Base-by-base conservation (phyloP, 2,113 vertebrate species). In the Daubentonia madagascariensis region DNA sequence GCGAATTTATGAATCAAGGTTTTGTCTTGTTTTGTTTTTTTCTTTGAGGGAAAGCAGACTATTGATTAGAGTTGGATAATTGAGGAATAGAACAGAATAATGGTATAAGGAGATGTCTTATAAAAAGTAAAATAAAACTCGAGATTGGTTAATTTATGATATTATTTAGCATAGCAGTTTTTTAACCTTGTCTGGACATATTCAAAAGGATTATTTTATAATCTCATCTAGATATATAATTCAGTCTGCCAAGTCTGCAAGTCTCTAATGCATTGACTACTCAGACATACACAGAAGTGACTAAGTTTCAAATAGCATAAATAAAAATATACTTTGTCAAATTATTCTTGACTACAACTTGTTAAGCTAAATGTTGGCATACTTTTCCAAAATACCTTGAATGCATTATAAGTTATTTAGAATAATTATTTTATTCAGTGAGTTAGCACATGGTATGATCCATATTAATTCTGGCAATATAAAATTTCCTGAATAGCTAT, bases 241-340 rank as follows among this genome's bases (percentile, higher is more conserved):
- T 75, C 17, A 57, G 11, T 81, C 13, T 93, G 4, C 72, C 30
- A 59, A n/a, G 12, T 87, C n/a, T n/a, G n/a, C n/a, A 65, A 91
- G 8, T 23, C 13, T 81, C 83, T 37, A 92, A 6, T 52, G 5
- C 12, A 30, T 50, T 73, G 35, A 37, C 25, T 52, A 1, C 61
- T 68, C 45, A 89, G 37, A 78, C 7, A 50, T 45, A 89, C 5
- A 65, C 0, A 86, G 17, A 97, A 61, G 4, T 72, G 25, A 68
- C 59, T 35, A 97, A 68, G 32, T 68, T 97, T 93, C 50, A 20
- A 63, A 61, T 45, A 57, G 6, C 30, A 85, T 30, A 85, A 68
- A 54, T 88, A 95, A 72, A 89, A 88, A 48, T 30, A 85, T 63
- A 89, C 23, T 92, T 95, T 80, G 7, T 91, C 40, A 79, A 35